Evolutionary conservation across 2,888 invertebrate genomes (phyloP).

Genomic region (Heterodera filipjevi): DNA sequence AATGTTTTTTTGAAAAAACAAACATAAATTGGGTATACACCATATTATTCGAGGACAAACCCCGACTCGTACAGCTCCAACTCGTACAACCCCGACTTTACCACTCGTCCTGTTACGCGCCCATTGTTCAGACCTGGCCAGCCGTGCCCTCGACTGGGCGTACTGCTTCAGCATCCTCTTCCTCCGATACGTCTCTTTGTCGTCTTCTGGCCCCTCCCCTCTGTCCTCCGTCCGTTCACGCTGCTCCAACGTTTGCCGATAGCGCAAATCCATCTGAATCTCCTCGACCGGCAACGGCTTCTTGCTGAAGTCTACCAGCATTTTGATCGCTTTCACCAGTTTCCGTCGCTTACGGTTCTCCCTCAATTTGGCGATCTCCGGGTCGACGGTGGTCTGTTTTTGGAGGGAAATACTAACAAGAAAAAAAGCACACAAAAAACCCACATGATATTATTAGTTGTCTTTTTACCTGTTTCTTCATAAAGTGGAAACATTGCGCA

Average conservation of each 20-base stretch:
- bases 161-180: conserved; percentile 18
- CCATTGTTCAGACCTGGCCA: conserved; percentile 17
- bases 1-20: neutral
- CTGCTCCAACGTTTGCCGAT: conserved; percentile 13
- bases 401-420: conserved; percentile 20
- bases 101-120: too few relatives aligned
- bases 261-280: conserved; percentile 70
- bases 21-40: neutral
- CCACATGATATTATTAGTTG: neutral
- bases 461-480: conserved; percentile 22
- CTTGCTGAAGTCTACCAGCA: conserved; percentile 78
- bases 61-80: too few relatives aligned
- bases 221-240: conserved; percentile 7
- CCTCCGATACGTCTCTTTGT: neutral
- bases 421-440: too few relatives aligned
- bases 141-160: neutral
- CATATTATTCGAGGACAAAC: neutral
- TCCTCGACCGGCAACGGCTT: conserved; percentile 90
- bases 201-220: conserved; percentile 5
- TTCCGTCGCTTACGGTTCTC: conserved; percentile 82
- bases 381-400: conserved; percentile 48
- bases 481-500: conserved; percentile 12
- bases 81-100: too few relatives aligned
- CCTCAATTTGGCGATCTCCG: conserved; percentile 75
- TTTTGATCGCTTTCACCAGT: conserved; percentile 78